Percentiles rank a stretch among this genome's conserved stretches.
Evolutionary conservation across 2,888 invertebrate species (phyloP).

Genomic region (Cordilura impudica): DNA sequence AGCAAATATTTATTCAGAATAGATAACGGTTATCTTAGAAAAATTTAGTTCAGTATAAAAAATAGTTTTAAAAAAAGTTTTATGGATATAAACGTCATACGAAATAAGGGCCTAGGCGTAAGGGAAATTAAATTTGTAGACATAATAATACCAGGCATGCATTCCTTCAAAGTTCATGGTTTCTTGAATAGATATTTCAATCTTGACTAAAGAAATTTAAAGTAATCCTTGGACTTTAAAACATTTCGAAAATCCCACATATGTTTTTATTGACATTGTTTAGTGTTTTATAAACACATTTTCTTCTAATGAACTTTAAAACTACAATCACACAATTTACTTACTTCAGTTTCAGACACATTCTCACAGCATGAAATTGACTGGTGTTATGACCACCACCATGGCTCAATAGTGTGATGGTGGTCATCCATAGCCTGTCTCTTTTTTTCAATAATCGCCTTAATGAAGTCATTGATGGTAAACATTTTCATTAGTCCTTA

Average conservation of each 20-base stretch:
- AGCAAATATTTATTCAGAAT: too few species aligned
- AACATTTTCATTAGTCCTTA: slow-evolving; percentile 66
- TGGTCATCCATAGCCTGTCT: slow-evolving; percentile 10
- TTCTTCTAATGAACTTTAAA: background rate
- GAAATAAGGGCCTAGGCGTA: too few species aligned
- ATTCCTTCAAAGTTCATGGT: too few species aligned
- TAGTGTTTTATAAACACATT: background rate
- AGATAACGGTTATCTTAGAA: too few species aligned
- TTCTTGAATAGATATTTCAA: too few species aligned
- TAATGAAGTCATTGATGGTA: slow-evolving; percentile 66
- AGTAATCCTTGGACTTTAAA: background rate
- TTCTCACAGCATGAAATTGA: slow-evolving; percentile 27
- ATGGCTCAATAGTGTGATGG: background rate
- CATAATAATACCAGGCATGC: too few species aligned
- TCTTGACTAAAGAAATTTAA: too few species aligned
- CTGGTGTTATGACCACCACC: slow-evolving; percentile 43
- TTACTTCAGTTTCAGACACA: slow-evolving; percentile 11
- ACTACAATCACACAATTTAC: background rate
- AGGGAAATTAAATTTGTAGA: too few species aligned
- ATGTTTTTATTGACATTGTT: background rate
- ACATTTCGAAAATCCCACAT: background rate
- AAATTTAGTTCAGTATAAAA: too few species aligned
- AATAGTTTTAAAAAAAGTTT: too few species aligned
- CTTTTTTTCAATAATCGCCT: slow-evolving; percentile 57
- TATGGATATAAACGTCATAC: too few species aligned